Evolutionary conservation across 2,888 invertebrate genomes (phyloP), one percentile per base, ranked within the genome.

Genomic region (Tethea ocularis): DNA sequence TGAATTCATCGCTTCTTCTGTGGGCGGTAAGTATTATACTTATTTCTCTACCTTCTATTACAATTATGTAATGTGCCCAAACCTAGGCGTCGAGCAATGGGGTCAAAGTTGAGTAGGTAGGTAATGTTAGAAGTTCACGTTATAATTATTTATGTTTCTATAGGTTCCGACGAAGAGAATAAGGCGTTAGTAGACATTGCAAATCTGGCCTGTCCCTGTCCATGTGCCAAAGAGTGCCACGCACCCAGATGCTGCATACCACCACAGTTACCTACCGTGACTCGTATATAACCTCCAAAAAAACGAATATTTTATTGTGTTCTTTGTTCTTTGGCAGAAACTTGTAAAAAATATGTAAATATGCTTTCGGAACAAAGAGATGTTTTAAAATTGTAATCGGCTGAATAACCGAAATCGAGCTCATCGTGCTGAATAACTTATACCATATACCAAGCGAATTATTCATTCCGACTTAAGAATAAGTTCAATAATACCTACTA

Each of bases 1-100:
- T 0, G 98, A 98, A 84, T 98, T 98, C 60, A 73, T 75, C 13
- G 75, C 86, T 0, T 61, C 82, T 5, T 72, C 86, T 52, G 69
- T 83, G 58, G 68, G 74, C 60, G 89, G 91, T 89, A 78, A 81
- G 72, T 41, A 20, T 22, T 33, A 4, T 33, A 33, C 13, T 33
- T 33, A 13, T 33, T 33, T 33, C 13, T 2, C n/a, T 38, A n/a
- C 10, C n/a, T n/a, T 1, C 38, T 38, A 36, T 36, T 33, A 1
- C 29, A 33, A 7, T 33, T 15, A 15, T 36, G 13, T 36, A 36
- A 1, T 15, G 15, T 13, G 15, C 0, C 13, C 33, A 8, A 29
- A 29, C 2, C 29, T 33, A 33, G 13, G 33, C 2, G 33, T 7
- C 33, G 2, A 33, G 13, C 2, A 33, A 8, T 10, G 0, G 33